Base-by-base conservation (phyloP, 2,888 invertebrate species). In the Oeneis ivallda region DNA sequence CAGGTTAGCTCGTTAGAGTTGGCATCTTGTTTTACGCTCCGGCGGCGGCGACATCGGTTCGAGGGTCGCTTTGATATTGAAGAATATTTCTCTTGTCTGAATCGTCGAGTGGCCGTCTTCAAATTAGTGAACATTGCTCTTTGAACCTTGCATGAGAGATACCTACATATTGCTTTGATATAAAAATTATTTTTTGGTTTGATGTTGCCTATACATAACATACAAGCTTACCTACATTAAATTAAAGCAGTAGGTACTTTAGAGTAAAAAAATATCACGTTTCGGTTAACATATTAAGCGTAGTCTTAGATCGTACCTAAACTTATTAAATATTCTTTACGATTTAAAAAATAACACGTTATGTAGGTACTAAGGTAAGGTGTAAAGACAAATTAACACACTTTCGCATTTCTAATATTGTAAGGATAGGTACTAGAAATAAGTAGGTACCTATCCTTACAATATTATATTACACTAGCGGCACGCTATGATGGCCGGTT, bases 21-120 rank as follows among this genome's bases (percentile, higher is more conserved):
- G 79, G 79, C 80, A 79, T 81, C 83, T 83, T 79, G 84, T 84
- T 82, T 80, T 77, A 81, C 85, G 86, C 84, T 73, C 75, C 81
- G 79, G 53, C 74, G 79, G 53, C 74, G 77, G 67, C 64, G 74
- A 74, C 75, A 79, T 78, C 76, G 80, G 76, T 76, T 81, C 80
- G 78, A 78, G 81, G 79, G 78, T 78, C 75, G 75, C 85, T 87
- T 87, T 86, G 86, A 87, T 85, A 84, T 79, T 81, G 78, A 70
- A 85, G 81, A 76, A 77, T 75, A 76, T 76, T 74, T 77, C 79
- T 78, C 80, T 81, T 80, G 79, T 85, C 81, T 80, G 82, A 78
- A 79, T 79, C 80, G 75, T 80, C 83, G 74, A 85, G 85, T 56
- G 76, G 80, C 72, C 79, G 81, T 83, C 85, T 85, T 77, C 81